Evolutionary conservation across 1,140 invertebrate species (phyloP), one percentile per base, ranked within the genome.

Genomic region (Formica exsecta): DNA sequence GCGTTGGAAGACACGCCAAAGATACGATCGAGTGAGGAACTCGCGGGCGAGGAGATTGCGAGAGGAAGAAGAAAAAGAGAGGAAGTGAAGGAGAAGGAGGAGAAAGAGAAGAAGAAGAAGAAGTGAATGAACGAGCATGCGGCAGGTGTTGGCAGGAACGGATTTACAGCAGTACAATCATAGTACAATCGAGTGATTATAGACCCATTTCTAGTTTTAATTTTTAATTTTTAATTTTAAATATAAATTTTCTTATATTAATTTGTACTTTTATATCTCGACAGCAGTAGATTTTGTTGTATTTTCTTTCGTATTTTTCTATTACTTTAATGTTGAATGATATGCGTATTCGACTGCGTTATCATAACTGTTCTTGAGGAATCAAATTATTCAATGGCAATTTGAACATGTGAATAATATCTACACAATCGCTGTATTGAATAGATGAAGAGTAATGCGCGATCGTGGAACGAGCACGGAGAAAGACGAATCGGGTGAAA

Each of bases 1-100:
- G 91, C 86, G 92, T 86, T 87, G 85, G 89, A 93, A 93, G 92
- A 91, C 90, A 91, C 80, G 89, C 54, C 86, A 90, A 89, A 93
- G 94, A 95, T 95, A 94, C 92, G 90, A 95, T 95, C 94, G 91
- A 85, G 81, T 91, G 89, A 75, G 87, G 91, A 90, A 92, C 91
- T 91, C 87, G 91, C 79, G 89, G 32, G 51, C 41, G 84, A 81
- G 38, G 51, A 81, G 79, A 74, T 41, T 74, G 48, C 61, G 80
- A 41, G 59, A 64, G 62, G 71, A 61, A 83, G 36, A 48, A 75
- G 59, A 76, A 75, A 61, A 29, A 71, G 48, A 32, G 38, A 66
- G 61, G 25, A 68, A 48, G 51, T 77, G 41, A 61, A 59, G 75
- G 71, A 64, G 38, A 73, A 36, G 13, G 61, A 83, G 61, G 71